Evolutionary conservation across 2,113 vertebrate species (phyloP).

Genomic region (Paedocypris sp.): DNA sequence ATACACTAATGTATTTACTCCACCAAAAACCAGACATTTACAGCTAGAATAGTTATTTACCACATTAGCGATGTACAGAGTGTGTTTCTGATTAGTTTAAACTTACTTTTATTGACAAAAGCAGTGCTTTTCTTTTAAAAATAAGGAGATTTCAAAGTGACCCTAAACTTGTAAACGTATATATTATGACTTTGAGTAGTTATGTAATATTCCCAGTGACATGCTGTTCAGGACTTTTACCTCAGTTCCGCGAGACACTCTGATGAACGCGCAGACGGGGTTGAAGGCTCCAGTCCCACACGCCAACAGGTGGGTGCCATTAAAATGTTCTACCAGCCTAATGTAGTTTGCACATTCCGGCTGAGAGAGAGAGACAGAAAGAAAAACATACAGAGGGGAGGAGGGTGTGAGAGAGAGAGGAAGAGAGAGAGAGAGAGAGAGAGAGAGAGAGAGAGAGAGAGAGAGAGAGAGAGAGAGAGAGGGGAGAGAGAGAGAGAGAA

Average conservation of each 20-base stretch:
- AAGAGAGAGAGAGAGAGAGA: not conserved
- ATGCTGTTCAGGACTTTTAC: slow-evolving; percentile 1
- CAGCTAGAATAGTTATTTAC: too few species aligned
- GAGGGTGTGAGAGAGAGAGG: not conserved
- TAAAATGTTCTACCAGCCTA: slow-evolving; percentile 82
- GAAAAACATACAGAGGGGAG: not conserved
- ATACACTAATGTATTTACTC: too few species aligned
- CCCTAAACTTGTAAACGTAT: too few species aligned
- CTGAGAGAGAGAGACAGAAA: slow-evolving; percentile 48
- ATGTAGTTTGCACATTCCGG: slow-evolving; percentile 90
- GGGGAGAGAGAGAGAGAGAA: not conserved
- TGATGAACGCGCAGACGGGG: slow-evolving; percentile 71
- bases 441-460: not conserved
- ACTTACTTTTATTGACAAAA: too few species aligned
- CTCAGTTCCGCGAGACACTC: slow-evolving; percentile 58
- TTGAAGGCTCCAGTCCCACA: slow-evolving; percentile 94
- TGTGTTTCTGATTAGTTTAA: too few species aligned
- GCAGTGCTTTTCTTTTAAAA: too few species aligned
- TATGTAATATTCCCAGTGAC: too few species aligned
- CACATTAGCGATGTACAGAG: too few species aligned
- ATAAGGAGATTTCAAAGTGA: too few species aligned
- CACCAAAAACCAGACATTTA: too few species aligned
- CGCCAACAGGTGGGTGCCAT: slow-evolving; percentile 80
- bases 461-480: not conserved
- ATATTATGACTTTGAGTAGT: not conserved